Conservation (phyloP, 1,140 invertebrate species). For the Pseudomyrmex sp. region DNA sequence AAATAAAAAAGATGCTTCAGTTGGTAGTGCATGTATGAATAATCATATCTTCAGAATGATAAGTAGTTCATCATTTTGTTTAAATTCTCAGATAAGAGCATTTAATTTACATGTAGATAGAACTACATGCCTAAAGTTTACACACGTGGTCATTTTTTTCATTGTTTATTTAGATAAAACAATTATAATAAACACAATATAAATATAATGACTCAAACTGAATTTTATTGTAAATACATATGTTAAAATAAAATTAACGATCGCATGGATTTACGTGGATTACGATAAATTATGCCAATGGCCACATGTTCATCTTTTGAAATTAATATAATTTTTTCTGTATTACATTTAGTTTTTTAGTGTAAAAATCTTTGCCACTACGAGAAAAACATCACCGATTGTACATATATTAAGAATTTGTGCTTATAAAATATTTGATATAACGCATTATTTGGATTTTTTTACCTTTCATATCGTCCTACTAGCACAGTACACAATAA, state of each 20-base stretch:
- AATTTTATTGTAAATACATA: neutral
- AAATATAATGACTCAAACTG: neutral
- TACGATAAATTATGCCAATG: neutral
- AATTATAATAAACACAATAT: constrained; percentile 1
- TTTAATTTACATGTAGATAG: neutral
- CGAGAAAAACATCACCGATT: no score
- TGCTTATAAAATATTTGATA: no score
- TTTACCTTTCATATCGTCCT: no score
- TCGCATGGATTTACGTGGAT: constrained; percentile 9
- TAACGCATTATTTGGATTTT: no score
- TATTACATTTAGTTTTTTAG: no score
- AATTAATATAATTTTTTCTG: no score
- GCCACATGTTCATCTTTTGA: no score
- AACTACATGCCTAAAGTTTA: neutral
- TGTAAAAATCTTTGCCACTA: no score
- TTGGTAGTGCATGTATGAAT: constrained; percentile 75
- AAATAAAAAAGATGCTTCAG: constrained; percentile 56
- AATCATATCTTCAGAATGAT: constrained; percentile 65
- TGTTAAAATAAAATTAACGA: neutral
- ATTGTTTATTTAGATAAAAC: neutral
- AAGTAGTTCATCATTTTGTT: constrained; percentile 10
- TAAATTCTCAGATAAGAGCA: neutral
- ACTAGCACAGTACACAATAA: no score
- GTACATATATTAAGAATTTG: no score
- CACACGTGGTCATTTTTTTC: neutral